Conservation (phyloP, 2,113 vertebrate species). For the Neolamprologus caudopunctatus region DNA sequence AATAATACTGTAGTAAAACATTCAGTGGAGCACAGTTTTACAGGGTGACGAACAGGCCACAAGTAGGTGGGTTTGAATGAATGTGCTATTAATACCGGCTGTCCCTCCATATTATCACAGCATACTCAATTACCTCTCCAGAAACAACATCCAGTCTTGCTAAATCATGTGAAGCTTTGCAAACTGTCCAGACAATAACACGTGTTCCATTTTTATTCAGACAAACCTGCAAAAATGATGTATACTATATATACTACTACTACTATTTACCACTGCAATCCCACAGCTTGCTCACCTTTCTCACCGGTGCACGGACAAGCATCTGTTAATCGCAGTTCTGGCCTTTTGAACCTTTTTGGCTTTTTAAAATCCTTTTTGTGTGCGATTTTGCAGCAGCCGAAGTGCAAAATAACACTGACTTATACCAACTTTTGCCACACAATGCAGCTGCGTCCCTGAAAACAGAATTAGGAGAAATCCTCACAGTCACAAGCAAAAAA, state of each 20-base stretch:
- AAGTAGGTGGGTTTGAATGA: not conserved
- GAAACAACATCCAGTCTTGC: not conserved
- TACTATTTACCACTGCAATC: not conserved
- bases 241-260: not conserved
- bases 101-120: not conserved
- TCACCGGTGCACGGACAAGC: not conserved
- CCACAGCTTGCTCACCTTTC: not conserved
- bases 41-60: not conserved
- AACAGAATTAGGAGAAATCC: not conserved
- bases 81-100: conserved; percentile 19
- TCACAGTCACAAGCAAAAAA: not conserved
- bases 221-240: not conserved
- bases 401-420: not conserved
- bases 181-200: not conserved
- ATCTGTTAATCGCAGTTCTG: not conserved
- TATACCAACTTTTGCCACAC: not conserved
- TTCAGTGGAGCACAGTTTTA: not conserved
- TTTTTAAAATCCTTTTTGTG: not conserved
- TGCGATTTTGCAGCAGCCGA: not conserved
- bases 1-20: not conserved
- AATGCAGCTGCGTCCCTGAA: not conserved
- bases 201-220: not conserved
- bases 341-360: not conserved
- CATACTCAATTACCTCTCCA: not conserved
- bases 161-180: not conserved